phyloP scores from a whole-genome alignment of 2,797 vertebrate species.

The Bovichtus variegatus region DNA sequence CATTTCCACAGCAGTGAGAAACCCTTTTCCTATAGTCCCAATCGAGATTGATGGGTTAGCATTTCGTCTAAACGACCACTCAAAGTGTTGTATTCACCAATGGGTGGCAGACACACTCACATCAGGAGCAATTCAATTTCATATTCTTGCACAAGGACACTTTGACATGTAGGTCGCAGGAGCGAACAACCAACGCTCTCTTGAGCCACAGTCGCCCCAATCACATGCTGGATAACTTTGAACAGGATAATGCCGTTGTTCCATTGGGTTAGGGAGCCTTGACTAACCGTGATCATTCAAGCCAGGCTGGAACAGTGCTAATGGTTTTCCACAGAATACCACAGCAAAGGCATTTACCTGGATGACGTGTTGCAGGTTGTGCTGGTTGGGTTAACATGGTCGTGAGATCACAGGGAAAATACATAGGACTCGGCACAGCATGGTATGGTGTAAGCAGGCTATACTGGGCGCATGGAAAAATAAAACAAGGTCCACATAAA shows the following conservation, averaged over 20 bases:
- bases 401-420: constrained; percentile 5
- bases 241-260: neutral
- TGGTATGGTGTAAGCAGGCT: neutral
- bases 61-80: no score
- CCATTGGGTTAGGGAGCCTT: neutral
- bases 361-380: neutral
- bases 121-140: no score
- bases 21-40: neutral
- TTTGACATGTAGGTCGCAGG: no score
- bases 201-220: no score
- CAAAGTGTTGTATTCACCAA: no score
- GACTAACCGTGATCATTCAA: neutral
- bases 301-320: no score
- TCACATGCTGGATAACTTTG: neutral
- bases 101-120: no score
- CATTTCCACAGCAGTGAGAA: neutral
- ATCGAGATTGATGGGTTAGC: no score
- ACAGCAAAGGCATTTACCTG: neutral
- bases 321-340: neutral
- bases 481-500: no score
- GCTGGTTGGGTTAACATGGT: neutral
- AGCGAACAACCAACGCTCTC: no score
- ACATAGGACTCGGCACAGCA: neutral
- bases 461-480: neutral
- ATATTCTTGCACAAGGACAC: no score